Conservation (phyloP, 2,797 vertebrate genomes). For the Acridotheres tristis region DNA sequence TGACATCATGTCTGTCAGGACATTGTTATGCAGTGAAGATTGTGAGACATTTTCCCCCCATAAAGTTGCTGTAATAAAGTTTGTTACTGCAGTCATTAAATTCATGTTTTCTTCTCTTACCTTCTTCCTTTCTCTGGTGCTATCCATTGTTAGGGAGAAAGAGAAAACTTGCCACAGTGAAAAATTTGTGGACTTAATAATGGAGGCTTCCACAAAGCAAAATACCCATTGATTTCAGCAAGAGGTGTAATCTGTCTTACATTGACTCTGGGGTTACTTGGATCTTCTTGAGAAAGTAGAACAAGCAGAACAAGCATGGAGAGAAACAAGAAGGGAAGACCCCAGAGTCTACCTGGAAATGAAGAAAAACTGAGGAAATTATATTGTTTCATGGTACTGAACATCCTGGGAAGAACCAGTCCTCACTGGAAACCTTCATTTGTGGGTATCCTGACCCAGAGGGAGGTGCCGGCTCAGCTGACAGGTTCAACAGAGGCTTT, state of each 20-base stretch:
- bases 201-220: neutral
- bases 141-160: neutral
- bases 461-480: neutral
- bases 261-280: neutral
- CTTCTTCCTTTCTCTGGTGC: neutral
- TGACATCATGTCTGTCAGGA: conserved; percentile 73
- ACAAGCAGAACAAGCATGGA: neutral
- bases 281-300: neutral
- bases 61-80: conserved; percentile 40
- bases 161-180: neutral
- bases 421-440: neutral
- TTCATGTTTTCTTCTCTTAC: conserved; percentile 18
- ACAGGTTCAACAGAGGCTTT: neutral
- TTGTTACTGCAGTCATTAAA: conserved; percentile 34
- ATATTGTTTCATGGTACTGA: neutral
- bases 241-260: neutral
- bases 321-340: neutral
- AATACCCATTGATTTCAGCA: neutral
- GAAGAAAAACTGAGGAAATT: neutral
- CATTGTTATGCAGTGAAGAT: conserved; percentile 48
- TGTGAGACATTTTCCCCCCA: conserved; percentile 13
- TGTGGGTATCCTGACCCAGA: neutral
- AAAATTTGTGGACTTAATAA: neutral
- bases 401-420: neutral
- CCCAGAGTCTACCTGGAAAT: neutral